Base-by-base conservation (phyloP, 2,113 vertebrate species). In the Hemiprocne comata region DNA sequence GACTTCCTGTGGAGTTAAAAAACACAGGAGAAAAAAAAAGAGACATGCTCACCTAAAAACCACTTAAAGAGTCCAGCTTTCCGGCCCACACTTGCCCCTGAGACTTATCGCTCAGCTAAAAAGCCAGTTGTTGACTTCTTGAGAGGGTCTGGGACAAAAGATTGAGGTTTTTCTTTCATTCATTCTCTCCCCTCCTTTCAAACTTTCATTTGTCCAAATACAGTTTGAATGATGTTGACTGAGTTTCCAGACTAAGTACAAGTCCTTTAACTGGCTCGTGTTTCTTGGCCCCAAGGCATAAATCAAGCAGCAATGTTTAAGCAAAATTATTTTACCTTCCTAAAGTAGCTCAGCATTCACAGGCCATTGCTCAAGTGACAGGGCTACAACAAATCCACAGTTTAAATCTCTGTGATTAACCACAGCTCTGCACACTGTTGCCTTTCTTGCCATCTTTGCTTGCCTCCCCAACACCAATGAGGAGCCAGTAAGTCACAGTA, bases 391-490 rank as follows among this genome's bases (percentile, higher is more conserved):
- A 38, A 64, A 54, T 40, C 40, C n/a, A 11, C 12, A 19, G 26
- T 2, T 8, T 7, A 82, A 74, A 84, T 10, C 70, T 38, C 53
- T 29, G 29, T 2, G 2, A 29, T 26, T 67, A 62, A 51, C 69
- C 77, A 81, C 55, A 78, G 69, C 69, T 69, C 13, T 3, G 55
- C 42, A 17, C 62, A 17, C 62, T 6, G 21, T 3, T 46, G 50
- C 79, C 40, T n/a, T 48, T 42, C 74, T 26, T 20, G 21, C 57
- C 6, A 2, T 48, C 72, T 58, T 51, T 51, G 38, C 71, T 77
- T 46, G 12, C 33, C 61, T 67, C 82, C 58, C 38, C 81, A 82
- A 13, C 0, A 5, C 70, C 58, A 72, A 0, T 0, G 18, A 78
- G 70, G 42, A 94, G 60, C 21, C 77, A 38, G 3, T 31, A 48